phyloP scores from a whole-genome alignment of 64 coral and sea anemone species.

The Actinia tenebrosa region DNA sequence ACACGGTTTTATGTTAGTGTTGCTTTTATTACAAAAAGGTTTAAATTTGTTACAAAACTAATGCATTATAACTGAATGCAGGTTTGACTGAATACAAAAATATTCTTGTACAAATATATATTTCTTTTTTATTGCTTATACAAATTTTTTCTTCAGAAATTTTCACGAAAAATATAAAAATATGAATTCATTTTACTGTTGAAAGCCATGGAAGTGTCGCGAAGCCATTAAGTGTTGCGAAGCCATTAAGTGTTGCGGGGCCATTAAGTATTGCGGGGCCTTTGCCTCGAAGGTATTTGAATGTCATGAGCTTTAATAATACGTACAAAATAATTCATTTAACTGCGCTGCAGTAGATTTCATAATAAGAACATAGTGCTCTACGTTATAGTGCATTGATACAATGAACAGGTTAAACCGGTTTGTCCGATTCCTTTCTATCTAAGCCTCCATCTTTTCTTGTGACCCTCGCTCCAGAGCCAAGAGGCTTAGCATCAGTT shows the following conservation, averaged over 20 bases:
- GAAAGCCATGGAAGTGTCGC: not conserved
- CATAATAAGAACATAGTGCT: conserved; percentile 24
- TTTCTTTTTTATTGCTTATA: not conserved
- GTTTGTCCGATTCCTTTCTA: not conserved
- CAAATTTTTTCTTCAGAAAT: not conserved
- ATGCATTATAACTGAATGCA: no score
- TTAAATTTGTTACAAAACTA: not conserved
- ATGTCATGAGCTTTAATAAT: not conserved
- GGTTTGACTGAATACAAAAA: not conserved
- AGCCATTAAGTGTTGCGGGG: not conserved
- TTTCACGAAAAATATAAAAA: not conserved
- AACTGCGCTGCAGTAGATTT: not conserved
- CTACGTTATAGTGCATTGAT: conserved; percentile 46
- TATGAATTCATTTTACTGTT: not conserved
- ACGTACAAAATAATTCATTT: not conserved
- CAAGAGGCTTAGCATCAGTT: conserved; percentile 1
- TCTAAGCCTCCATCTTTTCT: not conserved
- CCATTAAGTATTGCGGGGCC: not conserved
- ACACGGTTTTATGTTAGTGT: not conserved
- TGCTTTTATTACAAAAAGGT: not conserved
- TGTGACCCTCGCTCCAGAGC: not conserved
- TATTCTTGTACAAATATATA: not conserved
- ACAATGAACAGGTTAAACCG: conserved; percentile 33
- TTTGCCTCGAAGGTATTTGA: not conserved
- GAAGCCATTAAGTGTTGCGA: not conserved